Conservation (phyloP, 2,113 vertebrate genomes). For the Syngnathus scovelli region DNA sequence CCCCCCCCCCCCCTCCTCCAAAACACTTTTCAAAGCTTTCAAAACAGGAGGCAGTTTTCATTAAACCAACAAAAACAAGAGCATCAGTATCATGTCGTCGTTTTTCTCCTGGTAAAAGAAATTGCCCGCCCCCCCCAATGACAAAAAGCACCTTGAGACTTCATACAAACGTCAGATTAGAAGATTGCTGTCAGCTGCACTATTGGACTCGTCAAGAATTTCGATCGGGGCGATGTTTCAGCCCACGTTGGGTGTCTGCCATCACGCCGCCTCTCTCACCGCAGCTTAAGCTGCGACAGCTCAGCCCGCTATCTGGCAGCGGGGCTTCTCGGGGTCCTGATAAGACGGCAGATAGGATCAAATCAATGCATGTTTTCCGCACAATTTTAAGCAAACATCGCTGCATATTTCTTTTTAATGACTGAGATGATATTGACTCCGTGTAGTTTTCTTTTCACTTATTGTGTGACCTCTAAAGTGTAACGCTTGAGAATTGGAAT, state of each 20-base stretch:
- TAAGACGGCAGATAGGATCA: constrained; percentile 47
- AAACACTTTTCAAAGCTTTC: constrained; percentile 5
- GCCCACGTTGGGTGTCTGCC: constrained; percentile 10
- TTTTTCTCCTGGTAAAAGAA: constrained; percentile 2
- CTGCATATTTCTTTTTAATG: constrained; percentile 40
- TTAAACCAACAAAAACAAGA: constrained; percentile 5
- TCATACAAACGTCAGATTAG: constrained; percentile 43
- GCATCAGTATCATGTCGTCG: not conserved
- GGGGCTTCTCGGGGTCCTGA: constrained; percentile 46
- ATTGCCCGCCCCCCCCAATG: not conserved
- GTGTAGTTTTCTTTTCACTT: not conserved
- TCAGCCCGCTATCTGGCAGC: constrained; percentile 42
- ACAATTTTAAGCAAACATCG: constrained; percentile 42
- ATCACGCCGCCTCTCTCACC: constrained; percentile 19
- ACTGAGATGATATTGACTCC: constrained; percentile 34
- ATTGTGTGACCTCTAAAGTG: not conserved
- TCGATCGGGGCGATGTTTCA: constrained; percentile 23
- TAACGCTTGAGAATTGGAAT: not conserved
- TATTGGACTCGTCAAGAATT: constrained; percentile 15
- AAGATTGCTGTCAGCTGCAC: constrained; percentile 33
- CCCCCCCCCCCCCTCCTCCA: not conserved
- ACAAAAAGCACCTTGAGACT: constrained; percentile 19
- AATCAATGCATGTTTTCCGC: constrained; percentile 48
- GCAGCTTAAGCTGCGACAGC: constrained; percentile 37
- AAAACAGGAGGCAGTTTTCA: not conserved